phyloP scores from a whole-genome alignment of 2,888 invertebrate genomes.

The Biston betularia region DNA sequence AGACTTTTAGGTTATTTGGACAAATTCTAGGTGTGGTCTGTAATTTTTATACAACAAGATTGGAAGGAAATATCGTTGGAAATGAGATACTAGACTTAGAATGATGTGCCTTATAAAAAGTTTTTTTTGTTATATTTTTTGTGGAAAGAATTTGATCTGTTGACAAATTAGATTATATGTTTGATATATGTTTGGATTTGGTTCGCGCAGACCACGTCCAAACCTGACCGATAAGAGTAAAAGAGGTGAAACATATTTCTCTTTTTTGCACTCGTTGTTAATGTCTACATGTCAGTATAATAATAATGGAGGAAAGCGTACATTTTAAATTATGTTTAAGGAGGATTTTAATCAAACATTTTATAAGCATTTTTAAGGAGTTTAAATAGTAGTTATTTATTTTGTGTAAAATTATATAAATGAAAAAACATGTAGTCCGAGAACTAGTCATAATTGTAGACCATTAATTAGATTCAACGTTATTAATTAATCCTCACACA shows the following conservation, averaged over 20 bases:
- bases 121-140: conserved; percentile 2
- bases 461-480: conserved; percentile 14
- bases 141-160: neutral
- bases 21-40: neutral
- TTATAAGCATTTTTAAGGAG: conserved; percentile 17
- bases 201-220: neutral
- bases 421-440: conserved; percentile 23
- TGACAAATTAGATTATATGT: neutral
- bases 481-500: neutral
- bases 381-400: conserved; percentile 23
- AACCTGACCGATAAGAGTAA: neutral
- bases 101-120: conserved; percentile 18
- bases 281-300: neutral
- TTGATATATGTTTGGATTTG: neutral
- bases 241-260: neutral
- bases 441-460: conserved; percentile 43
- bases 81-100: conserved; percentile 31
- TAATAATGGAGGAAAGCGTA: neutral
- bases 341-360: conserved; percentile 2
- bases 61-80: conserved; percentile 3
- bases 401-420: conserved; percentile 31
- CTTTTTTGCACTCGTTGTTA: neutral
- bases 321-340: neutral
- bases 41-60: neutral
- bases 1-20: conserved; percentile 72